Evolutionary conservation across 2,797 vertebrate genomes (phyloP).

Genomic region (Fistularia tabacaria): DNA sequence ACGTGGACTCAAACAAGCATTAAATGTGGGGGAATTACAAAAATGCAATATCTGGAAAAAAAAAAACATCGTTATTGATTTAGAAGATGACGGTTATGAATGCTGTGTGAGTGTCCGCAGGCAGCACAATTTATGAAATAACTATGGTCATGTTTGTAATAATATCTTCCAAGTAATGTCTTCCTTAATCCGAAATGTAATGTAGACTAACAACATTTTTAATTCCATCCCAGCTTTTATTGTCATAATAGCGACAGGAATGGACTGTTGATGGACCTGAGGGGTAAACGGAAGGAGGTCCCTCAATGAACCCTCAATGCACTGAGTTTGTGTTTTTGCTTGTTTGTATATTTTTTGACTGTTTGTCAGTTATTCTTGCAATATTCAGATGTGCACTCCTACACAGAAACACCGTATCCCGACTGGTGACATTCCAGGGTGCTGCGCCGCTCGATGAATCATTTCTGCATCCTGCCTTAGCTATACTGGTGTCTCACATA

Average conservation of each 20-base stretch:
- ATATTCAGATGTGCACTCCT: slow-evolving; percentile 9
- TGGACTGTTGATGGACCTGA: no score
- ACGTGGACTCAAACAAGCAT: background rate
- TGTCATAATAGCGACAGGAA: no score
- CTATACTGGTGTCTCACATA: slow-evolving; percentile 48
- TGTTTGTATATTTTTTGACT: slow-evolving; percentile 1
- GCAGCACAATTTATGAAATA: background rate
- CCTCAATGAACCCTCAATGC: no score
- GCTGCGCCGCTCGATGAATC: slow-evolving; percentile 50
- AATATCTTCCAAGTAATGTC: no score
- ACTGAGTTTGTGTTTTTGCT: background rate
- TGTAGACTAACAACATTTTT: no score
- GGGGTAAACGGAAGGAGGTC: no score
- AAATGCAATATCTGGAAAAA: background rate
- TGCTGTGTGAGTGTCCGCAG: background rate
- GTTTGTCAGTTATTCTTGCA: background rate
- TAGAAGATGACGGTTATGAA: no score
- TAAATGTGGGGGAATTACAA: background rate
- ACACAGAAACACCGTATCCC: slow-evolving; percentile 23
- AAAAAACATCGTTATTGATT: background rate
- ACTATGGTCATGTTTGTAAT: no score
- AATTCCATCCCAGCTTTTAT: no score
- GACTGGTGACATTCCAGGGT: slow-evolving; percentile 43
- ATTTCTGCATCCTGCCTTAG: slow-evolving; percentile 20
- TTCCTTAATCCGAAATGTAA: no score